These are phyloP conservation scores for Saturnia japonica DNA, from an alignment of 2,888 invertebrate genomes.

Conservation along the genomic window DNA sequence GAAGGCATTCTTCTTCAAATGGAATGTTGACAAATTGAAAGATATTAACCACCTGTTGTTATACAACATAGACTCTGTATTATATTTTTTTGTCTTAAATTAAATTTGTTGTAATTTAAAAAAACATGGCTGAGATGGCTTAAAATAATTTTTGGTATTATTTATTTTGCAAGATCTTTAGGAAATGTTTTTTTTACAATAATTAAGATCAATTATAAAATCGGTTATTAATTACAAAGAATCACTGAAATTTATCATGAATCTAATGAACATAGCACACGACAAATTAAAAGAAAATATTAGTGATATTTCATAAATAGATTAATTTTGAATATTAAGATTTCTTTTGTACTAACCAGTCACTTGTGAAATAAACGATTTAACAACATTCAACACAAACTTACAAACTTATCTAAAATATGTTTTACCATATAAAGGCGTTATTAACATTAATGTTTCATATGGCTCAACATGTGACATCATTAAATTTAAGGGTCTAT, in stretches of 20 bases:
- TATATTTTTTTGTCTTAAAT: not conserved
- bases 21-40: conserved; percentile 27
- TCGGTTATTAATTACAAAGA: no score
- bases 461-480: not conserved
- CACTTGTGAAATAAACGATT: not conserved
- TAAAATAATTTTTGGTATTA: not conserved
- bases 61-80: not conserved
- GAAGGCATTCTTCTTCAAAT: conserved; percentile 32
- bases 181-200: not conserved
- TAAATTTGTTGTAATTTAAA: not conserved
- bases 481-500: conserved; percentile 4
- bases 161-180: not conserved
- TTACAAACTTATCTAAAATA: conserved; percentile 1
- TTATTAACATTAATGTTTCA: not conserved
- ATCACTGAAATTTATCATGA: no score
- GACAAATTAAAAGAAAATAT: no score
- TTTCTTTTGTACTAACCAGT: not conserved
- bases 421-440: not conserved
- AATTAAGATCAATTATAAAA: no score
- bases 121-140: not conserved
- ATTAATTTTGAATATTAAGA: no score
- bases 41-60: conserved; percentile 27
- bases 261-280: no score
- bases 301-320: no score
- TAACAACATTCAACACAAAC: not conserved